A percentile compares a stretch with the other conserved stretches of the same genome.
phyloP scores from a whole-genome alignment of 92 coral and sea anemone species.

The Chrysogorgia sp. region DNA sequence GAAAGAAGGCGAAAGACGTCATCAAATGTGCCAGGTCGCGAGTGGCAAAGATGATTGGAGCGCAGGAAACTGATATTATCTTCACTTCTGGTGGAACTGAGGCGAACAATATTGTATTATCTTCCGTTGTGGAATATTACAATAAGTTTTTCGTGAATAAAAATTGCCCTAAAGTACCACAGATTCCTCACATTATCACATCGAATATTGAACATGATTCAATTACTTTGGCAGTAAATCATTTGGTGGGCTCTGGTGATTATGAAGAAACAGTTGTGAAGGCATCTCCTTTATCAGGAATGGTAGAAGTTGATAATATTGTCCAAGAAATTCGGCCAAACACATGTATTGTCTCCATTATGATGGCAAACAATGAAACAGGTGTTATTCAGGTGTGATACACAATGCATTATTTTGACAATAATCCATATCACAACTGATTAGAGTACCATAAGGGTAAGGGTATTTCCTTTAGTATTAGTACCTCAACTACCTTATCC shows the following conservation, averaged over 20 bases:
- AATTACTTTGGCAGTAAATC: constrained; percentile 68
- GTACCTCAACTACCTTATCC: too few relatives aligned
- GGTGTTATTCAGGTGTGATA: constrained; percentile 88
- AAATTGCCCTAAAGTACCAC: constrained; percentile 6
- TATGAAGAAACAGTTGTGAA: constrained; percentile 71
- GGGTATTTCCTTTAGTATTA: too few relatives aligned
- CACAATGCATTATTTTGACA: too few relatives aligned
- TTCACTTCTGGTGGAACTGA: constrained; percentile 98
- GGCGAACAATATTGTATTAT: constrained; percentile 84
- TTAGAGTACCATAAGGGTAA: too few relatives aligned
- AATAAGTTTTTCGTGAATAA: constrained; percentile 31
- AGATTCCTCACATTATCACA: constrained; percentile 77
- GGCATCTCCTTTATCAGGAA: constrained; percentile 81
- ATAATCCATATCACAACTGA: too few relatives aligned
- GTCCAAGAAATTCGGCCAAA: constrained; percentile 69
- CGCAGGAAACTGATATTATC: constrained; percentile 68
- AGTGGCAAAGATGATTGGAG: constrained; percentile 80
- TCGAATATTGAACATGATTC: constrained; percentile 96
- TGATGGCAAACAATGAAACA: constrained; percentile 97
- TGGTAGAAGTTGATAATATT: constrained; percentile 74
- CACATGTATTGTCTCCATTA: constrained; percentile 90
- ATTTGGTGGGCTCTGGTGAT: constrained; percentile 52
- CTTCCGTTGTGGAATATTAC: constrained; percentile 68
- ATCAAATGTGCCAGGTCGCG: constrained; percentile 76
- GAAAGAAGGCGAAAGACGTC: constrained; percentile 76